These are phyloP conservation scores for Pedetes capensis DNA, from an alignment of 2,113 vertebrate genomes.

Conservation along the genomic window DNA sequence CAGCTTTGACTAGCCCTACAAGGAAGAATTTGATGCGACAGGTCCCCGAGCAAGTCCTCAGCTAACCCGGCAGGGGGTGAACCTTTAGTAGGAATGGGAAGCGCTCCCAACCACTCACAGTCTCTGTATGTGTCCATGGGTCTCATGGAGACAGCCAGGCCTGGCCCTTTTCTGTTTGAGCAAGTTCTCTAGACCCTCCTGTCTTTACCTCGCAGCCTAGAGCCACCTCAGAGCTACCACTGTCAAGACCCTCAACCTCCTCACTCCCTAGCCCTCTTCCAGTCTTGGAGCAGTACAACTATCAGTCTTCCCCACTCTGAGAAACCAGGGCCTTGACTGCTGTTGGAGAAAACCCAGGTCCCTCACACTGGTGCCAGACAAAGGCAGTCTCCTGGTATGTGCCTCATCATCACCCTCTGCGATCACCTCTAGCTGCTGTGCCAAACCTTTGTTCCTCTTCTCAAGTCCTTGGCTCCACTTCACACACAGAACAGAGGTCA, in stretches of 20 bases:
- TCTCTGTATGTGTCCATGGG: not conserved
- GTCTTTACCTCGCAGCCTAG: not conserved
- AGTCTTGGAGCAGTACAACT: not conserved
- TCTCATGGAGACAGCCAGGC: not conserved
- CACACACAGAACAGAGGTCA: not conserved
- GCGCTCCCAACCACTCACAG: no score
- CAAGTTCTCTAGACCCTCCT: not conserved
- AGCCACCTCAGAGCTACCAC: not conserved
- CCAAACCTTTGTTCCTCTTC: not conserved
- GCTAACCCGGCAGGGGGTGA: not conserved
- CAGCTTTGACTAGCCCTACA: conserved; percentile 93
- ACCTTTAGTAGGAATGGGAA: not conserved
- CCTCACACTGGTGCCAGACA: not conserved
- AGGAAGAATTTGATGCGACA: not conserved
- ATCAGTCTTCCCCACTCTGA: not conserved
- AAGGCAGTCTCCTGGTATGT: not conserved
- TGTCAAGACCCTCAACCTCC: not conserved
- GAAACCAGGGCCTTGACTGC: not conserved
- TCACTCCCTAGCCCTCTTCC: not conserved
- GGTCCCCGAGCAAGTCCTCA: not conserved
- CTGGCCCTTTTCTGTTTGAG: not conserved
- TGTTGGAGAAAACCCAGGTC: not conserved
- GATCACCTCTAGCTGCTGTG: not conserved
- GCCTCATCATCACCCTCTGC: not conserved
- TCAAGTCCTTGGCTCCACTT: not conserved